Conservation (phyloP, 2,888 invertebrate genomes). For the Heliconius ethilla region DNA sequence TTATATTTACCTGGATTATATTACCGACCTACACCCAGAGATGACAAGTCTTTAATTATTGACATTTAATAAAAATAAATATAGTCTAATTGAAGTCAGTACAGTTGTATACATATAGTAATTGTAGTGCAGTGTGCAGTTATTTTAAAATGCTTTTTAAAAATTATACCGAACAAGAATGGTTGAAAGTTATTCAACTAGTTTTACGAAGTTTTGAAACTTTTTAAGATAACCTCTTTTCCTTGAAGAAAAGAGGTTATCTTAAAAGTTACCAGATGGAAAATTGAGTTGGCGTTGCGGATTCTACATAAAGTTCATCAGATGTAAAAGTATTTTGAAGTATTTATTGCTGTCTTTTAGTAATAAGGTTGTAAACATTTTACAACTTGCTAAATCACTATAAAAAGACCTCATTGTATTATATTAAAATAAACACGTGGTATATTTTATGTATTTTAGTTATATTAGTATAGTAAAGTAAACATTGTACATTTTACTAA, state of each 20-base stretch:
- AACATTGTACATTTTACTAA: neutral
- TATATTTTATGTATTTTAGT: neutral
- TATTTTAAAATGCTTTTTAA: constrained; percentile 10
- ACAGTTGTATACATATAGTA: neutral
- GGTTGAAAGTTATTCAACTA: constrained; percentile 27
- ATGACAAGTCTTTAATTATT: no score
- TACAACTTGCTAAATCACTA: neutral
- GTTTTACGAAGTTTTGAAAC: constrained; percentile 22
- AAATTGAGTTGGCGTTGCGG: constrained; percentile 32
- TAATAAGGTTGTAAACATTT: neutral
- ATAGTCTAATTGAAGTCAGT: neutral
- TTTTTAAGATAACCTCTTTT: no score
- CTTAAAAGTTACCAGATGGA: constrained; percentile 30
- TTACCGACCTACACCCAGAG: neutral
- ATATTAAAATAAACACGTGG: neutral
- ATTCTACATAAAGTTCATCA: constrained; percentile 22
- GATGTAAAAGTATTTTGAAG: constrained; percentile 11
- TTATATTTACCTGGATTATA: neutral
- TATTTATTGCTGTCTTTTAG: constrained; percentile 19
- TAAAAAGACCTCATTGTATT: neutral
- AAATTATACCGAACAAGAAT: constrained; percentile 7
- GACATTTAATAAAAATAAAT: neutral
- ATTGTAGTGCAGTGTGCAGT: no score
- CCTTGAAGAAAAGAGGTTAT: constrained; percentile 29
- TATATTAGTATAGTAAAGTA: neutral